Evolutionary conservation across 2,888 invertebrate genomes (phyloP), one percentile per base, ranked within the genome.

Genomic region (Diabrotica balteata): DNA sequence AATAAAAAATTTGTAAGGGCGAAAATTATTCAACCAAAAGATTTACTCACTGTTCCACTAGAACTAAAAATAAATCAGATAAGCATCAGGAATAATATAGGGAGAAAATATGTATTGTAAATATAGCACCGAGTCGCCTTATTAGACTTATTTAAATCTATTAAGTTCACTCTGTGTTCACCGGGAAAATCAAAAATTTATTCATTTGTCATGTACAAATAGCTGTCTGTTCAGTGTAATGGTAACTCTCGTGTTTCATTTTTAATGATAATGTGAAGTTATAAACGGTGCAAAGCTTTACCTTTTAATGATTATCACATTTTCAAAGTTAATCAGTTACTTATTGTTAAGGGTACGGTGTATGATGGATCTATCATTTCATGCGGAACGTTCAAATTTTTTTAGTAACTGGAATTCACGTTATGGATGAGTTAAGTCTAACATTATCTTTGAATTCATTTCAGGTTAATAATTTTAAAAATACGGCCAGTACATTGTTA

Each of bases 391-490:
- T 61, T 53, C 4, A 44, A 44, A 44, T 60, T 60, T 59, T 60
- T 61, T 46, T 53, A 53, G 52, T 53, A 53, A 10, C 45, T 53
- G 51, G 46, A 47, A 53, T 61, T 61, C 53, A 52, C 52, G 61
- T 61, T 53, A 61, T 45, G 61, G 53, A 53, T 61, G 61, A 61
- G 53, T 61, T 61, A 32, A 52, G 52, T 53, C 11, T 59, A 32
- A 32, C 32, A n/a, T 61, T 61, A 61, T 61, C 61, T 53, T 44
- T 44, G 43, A 60, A 60, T 54, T 43, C 43, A 54, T 54, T 54
- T 54, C 53, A 43, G 54, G n/a, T 8, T 54, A 54, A 54, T 54
- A 42, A 54, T 32, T 53, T 53, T 53, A 42, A n/a, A 53, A 53
- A n/a, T 53, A 42, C n/a, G 10, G n/a, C n/a, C n/a, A 32, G 32